A percentile compares a stretch with the other conserved stretches of the same genome.
Conservation (phyloP, 2,888 invertebrate species). For the Cryptus armator region DNA sequence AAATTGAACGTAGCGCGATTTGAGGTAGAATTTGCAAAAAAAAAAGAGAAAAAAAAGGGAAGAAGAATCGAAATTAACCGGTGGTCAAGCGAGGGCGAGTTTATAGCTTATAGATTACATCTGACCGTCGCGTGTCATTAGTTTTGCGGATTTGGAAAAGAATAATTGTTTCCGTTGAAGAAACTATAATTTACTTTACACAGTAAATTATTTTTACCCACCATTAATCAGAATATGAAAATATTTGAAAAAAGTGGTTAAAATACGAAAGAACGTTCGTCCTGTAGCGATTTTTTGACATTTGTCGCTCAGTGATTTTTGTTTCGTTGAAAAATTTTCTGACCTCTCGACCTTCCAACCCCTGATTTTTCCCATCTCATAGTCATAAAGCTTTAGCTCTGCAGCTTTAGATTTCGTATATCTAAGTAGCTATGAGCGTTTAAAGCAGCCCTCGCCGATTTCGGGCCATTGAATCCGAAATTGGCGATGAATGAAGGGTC, state of each 20-base stretch:
- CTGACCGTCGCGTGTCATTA: neutral
- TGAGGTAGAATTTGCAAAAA: neutral
- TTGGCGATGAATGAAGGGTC: slow-evolving; percentile 23
- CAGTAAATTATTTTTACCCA: too few species aligned
- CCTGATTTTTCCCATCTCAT: neutral
- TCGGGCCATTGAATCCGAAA: slow-evolving; percentile 19
- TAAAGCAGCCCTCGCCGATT: slow-evolving; percentile 11
- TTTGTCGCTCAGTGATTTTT: too few species aligned
- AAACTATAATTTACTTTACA: too few species aligned
- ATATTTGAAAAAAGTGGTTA: too few species aligned
- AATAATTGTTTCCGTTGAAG: too few species aligned
- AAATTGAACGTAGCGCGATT: neutral
- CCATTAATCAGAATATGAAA: too few species aligned
- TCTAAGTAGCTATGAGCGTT: slow-evolving; percentile 35
- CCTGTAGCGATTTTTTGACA: too few species aligned
- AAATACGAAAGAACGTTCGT: too few species aligned
- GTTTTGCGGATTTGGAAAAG: neutral
- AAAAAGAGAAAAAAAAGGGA: neutral
- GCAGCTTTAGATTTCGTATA: slow-evolving; percentile 21
- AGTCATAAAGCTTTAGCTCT: slow-evolving; percentile 12
- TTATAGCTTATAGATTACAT: neutral
- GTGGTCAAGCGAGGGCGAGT: neutral
- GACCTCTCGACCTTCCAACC: slow-evolving; percentile 11
- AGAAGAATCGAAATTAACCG: too few species aligned
- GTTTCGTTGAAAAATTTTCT: neutral